Percentiles rank a stretch among this genome's conserved stretches.
Evolutionary conservation across 2,113 vertebrate genomes (phyloP).

Genomic region (Heterotilapia buettikoferi): DNA sequence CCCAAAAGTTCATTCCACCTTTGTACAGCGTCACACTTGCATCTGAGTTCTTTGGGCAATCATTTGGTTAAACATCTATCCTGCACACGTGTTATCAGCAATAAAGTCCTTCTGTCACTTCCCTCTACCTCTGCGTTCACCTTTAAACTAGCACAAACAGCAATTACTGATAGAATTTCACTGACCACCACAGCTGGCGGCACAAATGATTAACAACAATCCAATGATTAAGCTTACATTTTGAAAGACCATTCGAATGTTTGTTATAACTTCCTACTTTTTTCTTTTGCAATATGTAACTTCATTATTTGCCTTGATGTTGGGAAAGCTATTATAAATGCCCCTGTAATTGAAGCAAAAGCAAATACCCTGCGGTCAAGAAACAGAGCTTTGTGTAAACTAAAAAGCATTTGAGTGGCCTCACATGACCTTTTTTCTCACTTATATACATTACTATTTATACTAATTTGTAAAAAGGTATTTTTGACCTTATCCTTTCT

Average conservation of each 20-base stretch:
- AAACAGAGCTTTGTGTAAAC: neutral
- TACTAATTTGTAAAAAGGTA: neutral
- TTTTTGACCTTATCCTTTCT: neutral
- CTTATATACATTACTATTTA: neutral
- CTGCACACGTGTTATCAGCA: neutral
- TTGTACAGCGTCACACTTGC: neutral
- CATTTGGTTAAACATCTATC: slow-evolving; percentile 21
- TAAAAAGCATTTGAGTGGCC: neutral
- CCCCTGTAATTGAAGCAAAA: neutral
- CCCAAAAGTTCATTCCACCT: neutral
- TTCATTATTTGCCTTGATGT: neutral
- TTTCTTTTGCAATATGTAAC: neutral
- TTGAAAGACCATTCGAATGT: neutral
- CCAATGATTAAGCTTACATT: neutral
- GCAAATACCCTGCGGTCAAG: neutral
- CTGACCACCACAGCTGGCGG: neutral
- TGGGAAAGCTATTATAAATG: neutral
- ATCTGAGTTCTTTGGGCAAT: too few species aligned
- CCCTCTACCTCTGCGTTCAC: neutral
- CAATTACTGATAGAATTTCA: neutral
- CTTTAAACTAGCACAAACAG: neutral
- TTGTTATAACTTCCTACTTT: neutral
- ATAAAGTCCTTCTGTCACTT: neutral
- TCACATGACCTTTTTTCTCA: neutral
- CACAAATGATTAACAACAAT: neutral